phyloP scores from a whole-genome alignment of 2,113 vertebrate genomes.

The Hypanus sabinus region DNA sequence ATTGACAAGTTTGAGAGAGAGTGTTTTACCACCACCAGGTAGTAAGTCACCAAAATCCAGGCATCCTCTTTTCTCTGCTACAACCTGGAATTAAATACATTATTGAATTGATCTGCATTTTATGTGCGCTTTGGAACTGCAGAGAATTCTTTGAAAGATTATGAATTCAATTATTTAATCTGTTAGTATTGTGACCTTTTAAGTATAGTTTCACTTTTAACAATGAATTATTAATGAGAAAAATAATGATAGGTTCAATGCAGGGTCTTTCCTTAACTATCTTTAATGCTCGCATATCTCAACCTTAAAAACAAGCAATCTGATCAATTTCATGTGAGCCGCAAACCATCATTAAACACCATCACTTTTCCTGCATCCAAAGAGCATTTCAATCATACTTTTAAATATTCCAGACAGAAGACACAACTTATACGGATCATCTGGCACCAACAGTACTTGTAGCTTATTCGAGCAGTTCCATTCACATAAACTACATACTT shows the following conservation, averaged over 20 bases:
- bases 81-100: constrained; percentile 57
- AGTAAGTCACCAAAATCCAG: constrained; percentile 86
- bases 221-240: not conserved
- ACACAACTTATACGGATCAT: too few relatives aligned
- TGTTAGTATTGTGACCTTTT: not conserved
- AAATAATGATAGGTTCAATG: not conserved
- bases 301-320: not conserved
- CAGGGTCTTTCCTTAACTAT: not conserved
- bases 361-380: not conserved
- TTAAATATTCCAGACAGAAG: not conserved
- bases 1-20: constrained; percentile 79
- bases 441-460: too few relatives aligned
- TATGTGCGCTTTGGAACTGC: not conserved
- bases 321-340: not conserved
- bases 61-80: constrained; percentile 59
- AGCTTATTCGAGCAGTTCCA: too few relatives aligned
- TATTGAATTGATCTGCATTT: not conserved
- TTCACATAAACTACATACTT: too few relatives aligned
- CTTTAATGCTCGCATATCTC: not conserved
- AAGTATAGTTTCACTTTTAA: not conserved
- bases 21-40: constrained; percentile 70
- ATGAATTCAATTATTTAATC: not conserved
- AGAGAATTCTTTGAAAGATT: not conserved
- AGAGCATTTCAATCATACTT: not conserved
- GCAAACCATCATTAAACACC: not conserved